Percentiles rank a stretch among this genome's conserved stretches.
These are phyloP conservation scores for Sweltsa coloradensis DNA, from an alignment of 1,140 invertebrate species.

Conservation along the genomic window DNA sequence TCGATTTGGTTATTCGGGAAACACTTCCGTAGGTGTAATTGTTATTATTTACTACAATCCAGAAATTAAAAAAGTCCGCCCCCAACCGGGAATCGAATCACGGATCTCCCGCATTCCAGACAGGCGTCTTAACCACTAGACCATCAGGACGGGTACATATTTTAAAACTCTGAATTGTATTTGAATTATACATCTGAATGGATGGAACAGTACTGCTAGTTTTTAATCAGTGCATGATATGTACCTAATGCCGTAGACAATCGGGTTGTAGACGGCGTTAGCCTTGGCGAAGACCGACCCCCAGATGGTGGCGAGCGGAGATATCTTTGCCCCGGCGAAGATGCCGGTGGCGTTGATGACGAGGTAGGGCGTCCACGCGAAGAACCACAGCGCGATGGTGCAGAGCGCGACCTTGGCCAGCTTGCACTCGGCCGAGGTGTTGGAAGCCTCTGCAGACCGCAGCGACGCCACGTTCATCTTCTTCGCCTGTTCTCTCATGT, in stretches of 20 bases:
- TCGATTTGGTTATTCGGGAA: no score
- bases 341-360: constrained; percentile 67
- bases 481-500: constrained; percentile 71
- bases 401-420: constrained; percentile 69
- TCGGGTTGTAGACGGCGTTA: constrained; percentile 68
- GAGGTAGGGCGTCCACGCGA: constrained; percentile 76
- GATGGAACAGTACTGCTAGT: no score
- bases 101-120: no score
- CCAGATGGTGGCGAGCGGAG: constrained; percentile 62
- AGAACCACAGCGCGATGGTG: constrained; percentile 70
- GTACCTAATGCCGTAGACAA: constrained; percentile 72
- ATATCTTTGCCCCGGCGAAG: constrained; percentile 50
- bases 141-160: no score
- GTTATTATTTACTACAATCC: no score
- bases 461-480: constrained; percentile 76
- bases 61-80: no score
- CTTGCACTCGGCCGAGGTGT: constrained; percentile 58
- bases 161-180: no score
- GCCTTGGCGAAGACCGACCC: constrained; percentile 67
- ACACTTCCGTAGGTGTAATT: no score
- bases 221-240: no score
- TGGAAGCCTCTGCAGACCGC: constrained; percentile 48
- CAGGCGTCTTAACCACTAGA: no score
- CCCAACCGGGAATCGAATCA: no score
- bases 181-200: no score